Evolutionary conservation across 2,797 vertebrate species (phyloP).

Genomic region (Sternotherus odoratus): DNA sequence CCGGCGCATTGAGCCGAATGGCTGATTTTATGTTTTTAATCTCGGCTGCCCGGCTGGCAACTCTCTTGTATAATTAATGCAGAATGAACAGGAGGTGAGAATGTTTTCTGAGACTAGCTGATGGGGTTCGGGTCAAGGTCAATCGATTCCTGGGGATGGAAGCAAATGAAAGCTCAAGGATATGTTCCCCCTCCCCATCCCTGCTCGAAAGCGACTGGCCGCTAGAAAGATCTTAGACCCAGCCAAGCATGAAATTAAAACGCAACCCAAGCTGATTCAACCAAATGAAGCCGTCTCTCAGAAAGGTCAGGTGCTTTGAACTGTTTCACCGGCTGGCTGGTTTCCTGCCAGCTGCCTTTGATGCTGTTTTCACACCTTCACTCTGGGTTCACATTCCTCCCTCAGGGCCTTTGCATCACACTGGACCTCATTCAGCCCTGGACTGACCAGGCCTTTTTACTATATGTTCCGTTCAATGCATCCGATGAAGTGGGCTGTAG

Average conservation of each 20-base stretch:
- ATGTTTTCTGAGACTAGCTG: not conserved
- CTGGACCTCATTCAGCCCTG: not conserved
- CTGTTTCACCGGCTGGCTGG: not conserved
- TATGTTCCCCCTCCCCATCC: too few species aligned
- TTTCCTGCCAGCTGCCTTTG: not conserved
- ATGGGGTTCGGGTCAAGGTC: not conserved
- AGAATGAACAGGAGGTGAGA: not conserved
- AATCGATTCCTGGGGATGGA: not conserved
- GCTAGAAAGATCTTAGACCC: not conserved
- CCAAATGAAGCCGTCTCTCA: not conserved
- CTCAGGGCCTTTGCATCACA: not conserved
- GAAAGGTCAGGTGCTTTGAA: not conserved
- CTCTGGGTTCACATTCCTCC: not conserved
- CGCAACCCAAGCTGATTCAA: not conserved
- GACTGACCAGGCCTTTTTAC: not conserved
- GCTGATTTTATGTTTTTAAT: not conserved
- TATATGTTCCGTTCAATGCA: too few species aligned
- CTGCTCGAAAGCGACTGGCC: not conserved
- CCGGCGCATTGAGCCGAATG: not conserved
- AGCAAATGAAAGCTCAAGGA: not conserved
- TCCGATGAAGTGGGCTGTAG: too few species aligned
- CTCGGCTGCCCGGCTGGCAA: too few species aligned
- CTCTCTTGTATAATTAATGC: not conserved
- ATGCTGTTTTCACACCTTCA: not conserved
- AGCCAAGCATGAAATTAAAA: constrained; percentile 40